These are phyloP conservation scores for Lagorchestes hirsutus DNA, from an alignment of 2,797 vertebrate genomes.

Conservation along the genomic window DNA sequence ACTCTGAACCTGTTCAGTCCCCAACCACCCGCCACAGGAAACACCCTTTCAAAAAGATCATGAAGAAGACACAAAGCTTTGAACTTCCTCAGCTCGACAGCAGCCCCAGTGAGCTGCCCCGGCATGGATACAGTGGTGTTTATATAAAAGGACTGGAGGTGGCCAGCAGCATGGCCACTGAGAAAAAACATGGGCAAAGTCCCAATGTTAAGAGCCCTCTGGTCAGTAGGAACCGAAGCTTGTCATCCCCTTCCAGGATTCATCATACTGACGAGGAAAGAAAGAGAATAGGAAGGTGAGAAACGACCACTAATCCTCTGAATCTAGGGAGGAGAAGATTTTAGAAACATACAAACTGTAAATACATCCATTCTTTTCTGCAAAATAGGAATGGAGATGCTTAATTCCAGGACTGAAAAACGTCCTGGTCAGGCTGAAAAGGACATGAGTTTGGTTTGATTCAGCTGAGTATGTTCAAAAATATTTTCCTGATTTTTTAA, in stretches of 20 bases:
- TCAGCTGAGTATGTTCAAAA: not conserved
- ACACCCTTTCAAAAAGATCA: constrained; percentile 91
- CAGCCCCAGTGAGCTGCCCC: constrained; percentile 80
- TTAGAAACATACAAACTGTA: not conserved
- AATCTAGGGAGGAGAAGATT: not conserved
- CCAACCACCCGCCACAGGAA: constrained; percentile 84
- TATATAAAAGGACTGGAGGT: constrained; percentile 92
- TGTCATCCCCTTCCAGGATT: constrained; percentile 87
- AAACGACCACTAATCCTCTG: not conserved
- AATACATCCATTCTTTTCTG: not conserved
- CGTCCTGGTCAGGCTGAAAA: not conserved
- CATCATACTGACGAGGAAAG: constrained; percentile 79
- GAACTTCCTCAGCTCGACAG: constrained; percentile 81
- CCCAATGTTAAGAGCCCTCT: constrained; percentile 84
- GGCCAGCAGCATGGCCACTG: constrained; percentile 85
- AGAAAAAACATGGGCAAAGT: constrained; percentile 86
- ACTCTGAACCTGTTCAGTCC: constrained; percentile 86
- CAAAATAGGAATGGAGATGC: not conserved
- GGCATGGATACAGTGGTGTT: constrained; percentile 88
- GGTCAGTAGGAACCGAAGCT: constrained; percentile 86
- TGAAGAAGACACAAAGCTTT: constrained; percentile 90
- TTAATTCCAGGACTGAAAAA: not conserved
- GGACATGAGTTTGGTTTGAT: not conserved
- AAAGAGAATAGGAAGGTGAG: constrained; percentile 88
- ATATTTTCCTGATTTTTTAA: constrained; percentile 8